Evolutionary conservation across 1,140 invertebrate genomes (phyloP).

Genomic region (Phymorhynchus buccinoides): DNA sequence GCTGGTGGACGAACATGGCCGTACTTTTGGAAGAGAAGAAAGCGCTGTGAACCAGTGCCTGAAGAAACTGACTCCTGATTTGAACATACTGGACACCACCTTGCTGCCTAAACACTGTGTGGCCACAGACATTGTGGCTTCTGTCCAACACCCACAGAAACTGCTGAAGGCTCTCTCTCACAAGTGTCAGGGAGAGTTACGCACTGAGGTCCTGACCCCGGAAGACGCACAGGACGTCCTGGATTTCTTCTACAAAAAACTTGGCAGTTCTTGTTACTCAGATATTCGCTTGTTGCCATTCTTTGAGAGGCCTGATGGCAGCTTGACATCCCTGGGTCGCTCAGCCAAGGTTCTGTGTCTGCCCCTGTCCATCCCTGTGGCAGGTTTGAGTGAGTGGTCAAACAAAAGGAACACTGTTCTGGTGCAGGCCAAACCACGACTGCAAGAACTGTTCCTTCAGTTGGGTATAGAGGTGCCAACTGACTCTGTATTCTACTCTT

Average conservation of each 20-base stretch:
- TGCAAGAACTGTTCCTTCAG: not conserved
- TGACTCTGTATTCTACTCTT: not conserved
- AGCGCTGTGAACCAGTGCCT: not conserved
- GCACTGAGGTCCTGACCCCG: not conserved
- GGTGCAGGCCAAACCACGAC: not conserved
- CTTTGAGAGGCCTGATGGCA: conserved; percentile 20
- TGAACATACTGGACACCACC: not conserved
- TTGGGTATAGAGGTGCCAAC: not conserved
- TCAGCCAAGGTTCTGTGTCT: not conserved
- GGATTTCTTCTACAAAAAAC: not conserved
- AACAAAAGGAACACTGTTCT: not conserved
- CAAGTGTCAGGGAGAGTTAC: not conserved
- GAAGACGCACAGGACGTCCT: not conserved
- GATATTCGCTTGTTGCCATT: not conserved
- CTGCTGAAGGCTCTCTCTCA: not conserved
- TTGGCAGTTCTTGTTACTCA: not conserved
- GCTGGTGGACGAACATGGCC: not conserved
- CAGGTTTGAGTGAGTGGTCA: not conserved
- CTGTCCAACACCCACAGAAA: not conserved
- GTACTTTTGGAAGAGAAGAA: not conserved
- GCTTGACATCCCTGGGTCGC: not conserved
- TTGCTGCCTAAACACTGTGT: not conserved
- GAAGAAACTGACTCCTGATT: not conserved
- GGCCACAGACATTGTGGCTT: conserved; percentile 11
- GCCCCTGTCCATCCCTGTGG: not conserved